Percentiles rank a stretch among this genome's conserved stretches.
These are phyloP conservation scores for Chloroceryle aenea DNA, from an alignment of 2,113 vertebrate species.

Conservation along the genomic window DNA sequence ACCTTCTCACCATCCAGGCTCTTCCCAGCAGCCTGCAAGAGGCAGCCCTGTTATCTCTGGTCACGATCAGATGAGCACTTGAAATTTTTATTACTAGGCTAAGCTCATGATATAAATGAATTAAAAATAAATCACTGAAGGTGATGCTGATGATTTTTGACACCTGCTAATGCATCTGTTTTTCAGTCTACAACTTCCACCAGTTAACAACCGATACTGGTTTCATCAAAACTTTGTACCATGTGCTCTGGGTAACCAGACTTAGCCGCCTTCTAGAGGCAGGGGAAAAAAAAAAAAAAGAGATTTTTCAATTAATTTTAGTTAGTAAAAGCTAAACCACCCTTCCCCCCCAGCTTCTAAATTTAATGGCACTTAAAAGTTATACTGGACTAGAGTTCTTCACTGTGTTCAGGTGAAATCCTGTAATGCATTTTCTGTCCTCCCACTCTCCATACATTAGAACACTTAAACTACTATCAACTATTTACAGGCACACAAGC, in stretches of 20 bases:
- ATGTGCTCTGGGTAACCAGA: neutral
- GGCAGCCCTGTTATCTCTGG: neutral
- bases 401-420: neutral
- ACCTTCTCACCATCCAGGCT: accelerated
- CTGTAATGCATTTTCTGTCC: neutral
- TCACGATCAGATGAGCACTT: neutral
- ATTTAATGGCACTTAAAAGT: neutral
- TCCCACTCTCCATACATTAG: neutral
- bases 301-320: neutral
- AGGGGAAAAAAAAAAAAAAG: too few relatives aligned
- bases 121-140: neutral
- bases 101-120: neutral
- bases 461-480: neutral
- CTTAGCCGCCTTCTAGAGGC: neutral
- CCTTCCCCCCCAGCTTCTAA: neutral
- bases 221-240: neutral
- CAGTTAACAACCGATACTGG: neutral
- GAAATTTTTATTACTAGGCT: neutral
- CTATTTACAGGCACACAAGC: neutral
- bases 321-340: neutral
- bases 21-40: neutral
- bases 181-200: neutral
- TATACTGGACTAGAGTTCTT: neutral
- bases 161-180: neutral
- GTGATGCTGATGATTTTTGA: neutral